Conservation (phyloP, 1,140 invertebrate genomes). For the Sinonovacula constricta region DNA sequence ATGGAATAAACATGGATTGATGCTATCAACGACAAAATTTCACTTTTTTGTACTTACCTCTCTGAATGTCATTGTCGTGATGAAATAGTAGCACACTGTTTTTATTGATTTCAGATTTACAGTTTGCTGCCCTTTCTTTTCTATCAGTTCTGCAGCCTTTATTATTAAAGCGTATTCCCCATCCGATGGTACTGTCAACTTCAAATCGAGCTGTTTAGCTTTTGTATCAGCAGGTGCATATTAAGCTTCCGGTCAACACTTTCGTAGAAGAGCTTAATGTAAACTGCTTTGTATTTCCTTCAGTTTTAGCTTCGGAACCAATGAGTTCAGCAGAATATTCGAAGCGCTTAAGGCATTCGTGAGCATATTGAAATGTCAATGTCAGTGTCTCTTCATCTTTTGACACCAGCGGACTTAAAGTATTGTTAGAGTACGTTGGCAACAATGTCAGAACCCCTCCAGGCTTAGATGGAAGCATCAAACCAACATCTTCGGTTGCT, state of each 20-base stretch:
- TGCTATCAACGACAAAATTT: no score
- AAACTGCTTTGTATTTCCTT: background rate
- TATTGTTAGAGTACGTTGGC: background rate
- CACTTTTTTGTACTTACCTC: slow-evolving; percentile 17
- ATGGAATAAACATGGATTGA: no score
- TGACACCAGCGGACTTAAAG: background rate
- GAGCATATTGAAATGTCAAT: slow-evolving; percentile 29
- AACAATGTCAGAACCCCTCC: slow-evolving; percentile 16
- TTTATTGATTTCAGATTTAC: slow-evolving; percentile 19
- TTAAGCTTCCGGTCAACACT: slow-evolving; percentile 22
- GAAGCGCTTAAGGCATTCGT: background rate
- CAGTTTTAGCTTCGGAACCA: slow-evolving; percentile 3
- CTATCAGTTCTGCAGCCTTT: slow-evolving; percentile 36
- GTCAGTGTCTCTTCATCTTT: slow-evolving; percentile 26
- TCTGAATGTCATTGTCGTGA: slow-evolving; percentile 10
- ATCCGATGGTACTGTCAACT: slow-evolving; percentile 1
- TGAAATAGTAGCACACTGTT: slow-evolving; percentile 34
- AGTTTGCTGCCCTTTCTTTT: slow-evolving; percentile 28
- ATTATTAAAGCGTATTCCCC: slow-evolving; percentile 31
- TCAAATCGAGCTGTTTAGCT: slow-evolving; percentile 5
- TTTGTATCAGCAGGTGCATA: slow-evolving; percentile 3
- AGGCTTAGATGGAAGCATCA: slow-evolving; percentile 29
- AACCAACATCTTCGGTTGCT: slow-evolving; percentile 6
- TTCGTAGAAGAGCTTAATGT: background rate
- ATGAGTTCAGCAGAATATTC: slow-evolving; percentile 38